Evolutionary conservation across 2,113 vertebrate species (phyloP).

Genomic region (Calyptommatus sinebrachiatus): DNA sequence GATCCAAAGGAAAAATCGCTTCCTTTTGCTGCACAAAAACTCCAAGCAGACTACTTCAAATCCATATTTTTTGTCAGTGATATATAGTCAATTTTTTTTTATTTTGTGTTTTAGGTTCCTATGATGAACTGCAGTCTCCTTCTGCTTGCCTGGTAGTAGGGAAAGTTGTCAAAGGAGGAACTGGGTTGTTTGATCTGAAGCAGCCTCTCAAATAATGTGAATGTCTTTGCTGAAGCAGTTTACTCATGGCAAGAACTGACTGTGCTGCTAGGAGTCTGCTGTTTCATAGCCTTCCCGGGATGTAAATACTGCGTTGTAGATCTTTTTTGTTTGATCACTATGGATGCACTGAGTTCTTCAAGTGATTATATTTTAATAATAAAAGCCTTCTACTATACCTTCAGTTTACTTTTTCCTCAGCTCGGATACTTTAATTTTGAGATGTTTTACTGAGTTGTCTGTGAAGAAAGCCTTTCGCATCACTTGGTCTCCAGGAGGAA

Average conservation of each 20-base stretch:
- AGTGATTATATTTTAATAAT: constrained; percentile 13
- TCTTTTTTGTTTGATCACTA: not conserved
- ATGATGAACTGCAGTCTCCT: constrained; percentile 85
- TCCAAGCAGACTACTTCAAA: not conserved
- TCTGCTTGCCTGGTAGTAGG: constrained; percentile 92
- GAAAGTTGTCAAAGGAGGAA: constrained; percentile 93
- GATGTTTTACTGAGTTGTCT: not conserved
- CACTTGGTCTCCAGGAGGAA: not conserved
- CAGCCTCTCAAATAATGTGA: constrained; percentile 83
- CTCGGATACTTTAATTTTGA: not conserved
- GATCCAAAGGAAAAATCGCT: not conserved
- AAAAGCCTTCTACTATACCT: not conserved
- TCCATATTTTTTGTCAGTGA: not conserved
- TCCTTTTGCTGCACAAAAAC: not conserved
- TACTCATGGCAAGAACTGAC: not conserved
- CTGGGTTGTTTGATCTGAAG: constrained; percentile 94
- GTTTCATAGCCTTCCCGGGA: not conserved
- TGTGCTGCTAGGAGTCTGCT: not conserved
- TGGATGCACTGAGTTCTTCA: not conserved
- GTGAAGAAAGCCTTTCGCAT: not conserved
- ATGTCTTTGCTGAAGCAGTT: not conserved
- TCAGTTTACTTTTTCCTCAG: not conserved
- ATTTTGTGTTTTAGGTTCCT: constrained; percentile 73
- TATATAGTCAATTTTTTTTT: not conserved
- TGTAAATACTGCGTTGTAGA: not conserved